Evolutionary conservation across 2,797 vertebrate genomes (phyloP).

Genomic region (Amniataba percoides): DNA sequence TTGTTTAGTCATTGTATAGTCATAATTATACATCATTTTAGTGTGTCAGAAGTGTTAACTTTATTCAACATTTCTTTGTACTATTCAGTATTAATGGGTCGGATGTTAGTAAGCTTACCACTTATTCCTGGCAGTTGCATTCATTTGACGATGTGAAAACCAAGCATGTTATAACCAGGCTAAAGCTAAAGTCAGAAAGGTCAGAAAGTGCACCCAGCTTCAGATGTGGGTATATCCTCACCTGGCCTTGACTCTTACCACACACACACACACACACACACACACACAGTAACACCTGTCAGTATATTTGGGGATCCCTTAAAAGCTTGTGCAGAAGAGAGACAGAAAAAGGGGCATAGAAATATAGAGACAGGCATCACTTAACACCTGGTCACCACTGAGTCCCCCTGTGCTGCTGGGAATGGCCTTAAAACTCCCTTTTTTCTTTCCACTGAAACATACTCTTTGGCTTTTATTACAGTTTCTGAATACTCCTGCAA

Average conservation of each 20-base stretch:
- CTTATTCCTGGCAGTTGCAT: not conserved
- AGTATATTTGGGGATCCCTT: slow-evolving; percentile 15
- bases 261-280: not conserved
- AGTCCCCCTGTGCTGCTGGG: slow-evolving; percentile 35
- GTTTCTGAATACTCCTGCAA: slow-evolving; percentile 35
- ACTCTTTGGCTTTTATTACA: slow-evolving; percentile 46
- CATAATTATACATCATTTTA: not conserved
- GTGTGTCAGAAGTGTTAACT: not conserved
- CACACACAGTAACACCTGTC: slow-evolving; percentile 4
- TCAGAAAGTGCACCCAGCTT: no score
- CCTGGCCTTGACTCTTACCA: not conserved
- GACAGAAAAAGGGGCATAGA: slow-evolving; percentile 10
- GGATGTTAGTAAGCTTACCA: not conserved
- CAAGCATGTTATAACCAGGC: no score
- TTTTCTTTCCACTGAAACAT: slow-evolving; percentile 40
- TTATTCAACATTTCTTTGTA: not conserved
- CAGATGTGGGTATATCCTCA: not conserved
- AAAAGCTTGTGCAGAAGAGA: slow-evolving; percentile 37
- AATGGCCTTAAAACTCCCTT: slow-evolving; percentile 30
- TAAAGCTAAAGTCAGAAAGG: no score
- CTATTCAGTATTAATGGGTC: not conserved
- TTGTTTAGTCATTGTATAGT: no score
- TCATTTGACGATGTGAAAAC: no score
- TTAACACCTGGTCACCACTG: slow-evolving; percentile 41
- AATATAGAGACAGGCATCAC: slow-evolving; percentile 27